phyloP scores from a whole-genome alignment of 2,797 vertebrate species.

The Anabas testudineus region DNA sequence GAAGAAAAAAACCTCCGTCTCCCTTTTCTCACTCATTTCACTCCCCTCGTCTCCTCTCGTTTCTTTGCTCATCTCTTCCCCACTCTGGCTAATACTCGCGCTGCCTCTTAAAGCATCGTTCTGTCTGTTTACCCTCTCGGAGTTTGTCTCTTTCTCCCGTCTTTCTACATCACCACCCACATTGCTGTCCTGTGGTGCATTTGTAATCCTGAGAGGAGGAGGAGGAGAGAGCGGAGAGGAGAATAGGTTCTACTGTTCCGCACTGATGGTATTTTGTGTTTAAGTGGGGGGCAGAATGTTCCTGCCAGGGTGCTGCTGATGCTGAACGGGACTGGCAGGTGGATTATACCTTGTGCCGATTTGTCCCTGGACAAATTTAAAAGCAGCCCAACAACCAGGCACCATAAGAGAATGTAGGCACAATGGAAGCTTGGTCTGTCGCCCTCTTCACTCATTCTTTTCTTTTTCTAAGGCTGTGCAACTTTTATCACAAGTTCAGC shows the following conservation, averaged over 20 bases:
- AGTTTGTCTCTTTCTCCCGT: slow-evolving; percentile 52
- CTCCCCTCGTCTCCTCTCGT: slow-evolving; percentile 54
- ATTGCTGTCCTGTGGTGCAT: slow-evolving; percentile 60
- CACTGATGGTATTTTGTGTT: slow-evolving; percentile 84
- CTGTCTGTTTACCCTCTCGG: slow-evolving; percentile 33
- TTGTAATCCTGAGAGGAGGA: slow-evolving; percentile 69
- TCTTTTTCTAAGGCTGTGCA: slow-evolving; percentile 5
- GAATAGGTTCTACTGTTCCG: slow-evolving; percentile 78
- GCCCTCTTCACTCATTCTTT: slow-evolving; percentile 33
- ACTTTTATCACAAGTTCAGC: slow-evolving; percentile 28
- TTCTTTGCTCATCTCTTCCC: slow-evolving; percentile 56
- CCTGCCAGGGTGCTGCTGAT: slow-evolving; percentile 80
- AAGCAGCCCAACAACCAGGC: slow-evolving; percentile 74
- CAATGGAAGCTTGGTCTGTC: slow-evolving; percentile 34
- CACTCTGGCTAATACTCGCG: slow-evolving; percentile 55
- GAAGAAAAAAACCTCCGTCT: slow-evolving; percentile 31
- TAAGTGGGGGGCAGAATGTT: slow-evolving; percentile 83
- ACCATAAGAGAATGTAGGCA: slow-evolving; percentile 67
- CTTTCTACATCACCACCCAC: slow-evolving; percentile 61
- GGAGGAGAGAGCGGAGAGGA: slow-evolving; percentile 53
- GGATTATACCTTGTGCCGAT: slow-evolving; percentile 83
- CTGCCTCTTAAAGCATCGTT: slow-evolving; percentile 53
- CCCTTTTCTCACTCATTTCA: slow-evolving; percentile 60
- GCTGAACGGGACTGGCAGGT: slow-evolving; percentile 84
- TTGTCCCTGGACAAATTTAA: slow-evolving; percentile 86